A percentile compares a stretch with the other conserved stretches of the same genome.
phyloP scores from a whole-genome alignment of 2,888 invertebrate species.

The Mesorhabditis sp. region DNA sequence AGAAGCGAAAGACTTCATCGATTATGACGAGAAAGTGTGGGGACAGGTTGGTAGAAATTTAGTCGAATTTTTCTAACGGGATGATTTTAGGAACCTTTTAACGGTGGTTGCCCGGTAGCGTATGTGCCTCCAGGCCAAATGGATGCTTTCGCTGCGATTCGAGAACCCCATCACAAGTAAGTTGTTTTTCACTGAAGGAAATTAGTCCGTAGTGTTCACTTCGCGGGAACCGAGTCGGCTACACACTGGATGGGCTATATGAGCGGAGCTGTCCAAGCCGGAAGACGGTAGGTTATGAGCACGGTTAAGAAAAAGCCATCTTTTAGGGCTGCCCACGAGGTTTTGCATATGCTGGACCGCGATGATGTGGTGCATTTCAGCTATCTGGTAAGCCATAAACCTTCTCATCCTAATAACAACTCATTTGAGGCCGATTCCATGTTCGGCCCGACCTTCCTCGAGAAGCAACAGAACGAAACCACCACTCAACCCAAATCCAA shows the following conservation, averaged over 20 bases:
- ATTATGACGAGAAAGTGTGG: constrained; percentile 56
- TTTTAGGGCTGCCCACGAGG: constrained; percentile 23
- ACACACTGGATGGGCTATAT: constrained; percentile 59
- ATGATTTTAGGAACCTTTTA: constrained; percentile 60
- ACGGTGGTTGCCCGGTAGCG: constrained; percentile 61
- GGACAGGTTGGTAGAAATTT: not conserved
- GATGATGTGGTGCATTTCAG: constrained; percentile 19
- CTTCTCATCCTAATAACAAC: not conserved
- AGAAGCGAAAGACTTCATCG: constrained; percentile 29
- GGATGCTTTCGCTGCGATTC: constrained; percentile 30
- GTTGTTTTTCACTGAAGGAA: not conserved
- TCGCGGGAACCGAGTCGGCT: constrained; percentile 59
- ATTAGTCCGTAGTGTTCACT: constrained; percentile 48
- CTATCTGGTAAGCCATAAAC: constrained; percentile 20
- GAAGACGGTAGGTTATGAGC: constrained; percentile 8
- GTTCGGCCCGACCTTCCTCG: not conserved
- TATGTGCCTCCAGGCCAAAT: constrained; percentile 57
- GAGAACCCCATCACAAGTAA: constrained; percentile 35
- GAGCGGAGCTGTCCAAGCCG: constrained; percentile 57
- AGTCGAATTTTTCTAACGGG: constrained; percentile 15
- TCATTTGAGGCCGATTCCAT: not conserved
- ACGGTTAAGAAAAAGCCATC: not conserved
- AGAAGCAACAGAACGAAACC: not conserved
- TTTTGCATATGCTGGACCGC: constrained; percentile 20
- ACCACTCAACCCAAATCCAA: constrained; percentile 2